Evolutionary conservation across 2,797 vertebrate species (phyloP).

Genomic region (Semotilus atromaculatus): DNA sequence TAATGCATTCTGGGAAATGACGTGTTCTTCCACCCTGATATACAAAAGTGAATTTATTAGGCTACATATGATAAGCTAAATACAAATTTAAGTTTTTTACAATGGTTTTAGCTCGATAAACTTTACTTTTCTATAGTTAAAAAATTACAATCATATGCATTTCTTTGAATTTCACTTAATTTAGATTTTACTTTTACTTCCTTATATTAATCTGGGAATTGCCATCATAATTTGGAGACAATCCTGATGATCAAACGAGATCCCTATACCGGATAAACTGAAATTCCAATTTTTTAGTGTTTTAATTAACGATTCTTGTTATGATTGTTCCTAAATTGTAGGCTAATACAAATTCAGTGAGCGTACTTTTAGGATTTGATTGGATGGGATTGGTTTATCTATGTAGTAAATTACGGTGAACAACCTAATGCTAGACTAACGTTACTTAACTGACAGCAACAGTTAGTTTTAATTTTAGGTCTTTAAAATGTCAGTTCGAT

Average conservation of each 20-base stretch:
- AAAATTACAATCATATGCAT: background rate
- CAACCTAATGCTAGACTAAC: background rate
- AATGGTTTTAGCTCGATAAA: background rate
- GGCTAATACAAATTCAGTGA: background rate
- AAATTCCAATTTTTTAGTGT: background rate
- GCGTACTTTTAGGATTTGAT: background rate
- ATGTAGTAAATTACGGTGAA: background rate
- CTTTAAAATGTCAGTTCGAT: background rate
- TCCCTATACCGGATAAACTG: no score
- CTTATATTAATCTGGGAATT: background rate
- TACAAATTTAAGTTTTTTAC: background rate
- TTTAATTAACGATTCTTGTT: background rate
- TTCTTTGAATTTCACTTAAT: background rate
- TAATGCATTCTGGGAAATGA: background rate
- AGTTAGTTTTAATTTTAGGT: background rate
- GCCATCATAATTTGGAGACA: background rate
- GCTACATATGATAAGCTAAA: background rate
- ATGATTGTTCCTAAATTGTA: background rate
- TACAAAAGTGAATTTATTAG: background rate
- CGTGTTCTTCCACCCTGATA: background rate
- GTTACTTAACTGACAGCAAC: background rate
- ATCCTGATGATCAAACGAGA: background rate
- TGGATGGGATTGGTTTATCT: background rate
- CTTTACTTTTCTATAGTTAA: background rate
- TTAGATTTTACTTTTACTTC: background rate